These are phyloP conservation scores for Calcarius ornatus DNA, from an alignment of 2,113 vertebrate genomes.

Conservation along the genomic window DNA sequence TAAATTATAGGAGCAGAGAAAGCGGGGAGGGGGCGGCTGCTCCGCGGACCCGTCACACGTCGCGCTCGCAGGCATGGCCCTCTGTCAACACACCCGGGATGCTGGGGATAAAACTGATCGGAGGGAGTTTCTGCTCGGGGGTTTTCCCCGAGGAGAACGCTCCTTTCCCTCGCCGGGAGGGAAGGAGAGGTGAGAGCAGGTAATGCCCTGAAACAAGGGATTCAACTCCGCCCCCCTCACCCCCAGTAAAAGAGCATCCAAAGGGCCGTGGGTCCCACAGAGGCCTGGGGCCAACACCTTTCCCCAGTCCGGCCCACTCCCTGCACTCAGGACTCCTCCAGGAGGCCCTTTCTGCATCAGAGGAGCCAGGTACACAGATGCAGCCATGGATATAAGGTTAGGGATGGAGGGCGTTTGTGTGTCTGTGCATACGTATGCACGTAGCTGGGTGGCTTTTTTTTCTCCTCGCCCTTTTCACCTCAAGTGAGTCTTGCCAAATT, in stretches of 20 bases:
- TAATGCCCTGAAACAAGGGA: background rate
- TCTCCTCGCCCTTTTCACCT: background rate
- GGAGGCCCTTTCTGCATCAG: background rate
- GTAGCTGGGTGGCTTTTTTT: background rate
- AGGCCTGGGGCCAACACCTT: background rate
- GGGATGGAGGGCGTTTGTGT: background rate
- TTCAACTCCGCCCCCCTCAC: background rate
- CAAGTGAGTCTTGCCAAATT: slow-evolving; percentile 1
- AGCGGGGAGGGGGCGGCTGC: background rate
- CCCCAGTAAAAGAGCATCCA: background rate
- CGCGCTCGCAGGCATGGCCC: background rate
- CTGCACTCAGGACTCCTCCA: background rate
- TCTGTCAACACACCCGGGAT: background rate
- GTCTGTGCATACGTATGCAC: too few species aligned
- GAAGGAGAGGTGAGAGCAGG: background rate
- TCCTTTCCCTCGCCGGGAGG: background rate
- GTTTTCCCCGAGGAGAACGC: background rate
- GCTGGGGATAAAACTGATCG: background rate
- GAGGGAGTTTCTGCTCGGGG: background rate
- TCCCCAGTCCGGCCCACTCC: background rate
- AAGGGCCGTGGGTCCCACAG: background rate
- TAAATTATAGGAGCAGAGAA: slow-evolving; percentile 18
- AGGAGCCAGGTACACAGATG: background rate
- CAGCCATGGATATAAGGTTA: rapidly evolving
- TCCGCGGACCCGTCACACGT: background rate